Base-by-base conservation (phyloP, 1,140 invertebrate genomes). In the Listronotus oregonensis region DNA sequence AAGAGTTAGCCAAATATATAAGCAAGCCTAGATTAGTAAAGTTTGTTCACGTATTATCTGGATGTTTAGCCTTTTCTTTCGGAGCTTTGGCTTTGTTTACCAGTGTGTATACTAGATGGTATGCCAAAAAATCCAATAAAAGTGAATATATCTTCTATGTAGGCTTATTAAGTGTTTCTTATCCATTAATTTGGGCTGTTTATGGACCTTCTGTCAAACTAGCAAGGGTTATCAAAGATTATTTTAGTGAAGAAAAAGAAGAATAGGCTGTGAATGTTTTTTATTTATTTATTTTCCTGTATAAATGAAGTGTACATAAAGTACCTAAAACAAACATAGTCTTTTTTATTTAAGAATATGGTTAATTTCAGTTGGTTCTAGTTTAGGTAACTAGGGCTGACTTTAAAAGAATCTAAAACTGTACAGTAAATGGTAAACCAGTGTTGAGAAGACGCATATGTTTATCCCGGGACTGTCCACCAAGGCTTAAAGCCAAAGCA, bases 81-180 rank as follows among this genome's bases (percentile, higher is more conserved):
- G 74, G 74, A 17, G 70, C 71, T n/a, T 14, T 74, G n/a, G 34
- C 71, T 39, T 32, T 74, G 37, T 44, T 75, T 49, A 64, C 74
- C 44, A 73, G 72, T 58, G 63, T 74, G 8, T 75, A 75, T 50
- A 66, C 72, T 9, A 71, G 73, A 15, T 75, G 74, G 74, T 75
- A 70, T 58, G 59, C 15, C 9, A 68, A 59, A 67, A n/a, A 54
- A 51, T 64, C 69, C 11, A 46, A 66, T 43, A 42, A 57, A 3
- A 68, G 64, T 46, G 56, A 67, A 18, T 52, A 55, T 56, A 37
- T 64, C 3, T 72, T 72, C 61, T 49, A 66, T 15, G 46, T 72
- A 31, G 69, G 65, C 6, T 42, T 74, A 37, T 12, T 65, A 32
- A 44, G 60, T 18, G 52, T 64, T 42, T 39, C 39, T 17, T 65